A percentile compares a stretch with the other conserved stretches of the same genome.
These are phyloP conservation scores for Alectura lathami DNA, from an alignment of 2,113 vertebrate genomes.

Conservation along the genomic window DNA sequence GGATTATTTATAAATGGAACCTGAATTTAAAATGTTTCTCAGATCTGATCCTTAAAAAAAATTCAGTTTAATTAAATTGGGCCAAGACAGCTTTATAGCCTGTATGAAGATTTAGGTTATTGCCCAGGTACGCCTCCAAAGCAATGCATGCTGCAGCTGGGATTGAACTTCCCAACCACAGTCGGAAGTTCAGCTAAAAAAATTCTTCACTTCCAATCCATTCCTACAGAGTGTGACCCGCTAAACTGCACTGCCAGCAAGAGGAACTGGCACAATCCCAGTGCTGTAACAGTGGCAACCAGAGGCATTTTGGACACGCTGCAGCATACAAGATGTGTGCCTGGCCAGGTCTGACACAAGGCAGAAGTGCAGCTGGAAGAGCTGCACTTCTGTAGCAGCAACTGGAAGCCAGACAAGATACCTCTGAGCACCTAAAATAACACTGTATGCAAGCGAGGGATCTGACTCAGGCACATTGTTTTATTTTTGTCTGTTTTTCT, in stretches of 20 bases:
- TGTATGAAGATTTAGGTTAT: constrained; percentile 33
- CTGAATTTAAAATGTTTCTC: constrained; percentile 61
- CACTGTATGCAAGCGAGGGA: background rate
- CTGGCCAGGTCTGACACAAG: background rate
- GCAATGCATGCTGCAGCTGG: background rate
- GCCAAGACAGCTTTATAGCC: constrained; percentile 18
- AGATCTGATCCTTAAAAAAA: constrained; percentile 20
- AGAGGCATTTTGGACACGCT: background rate
- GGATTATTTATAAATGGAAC: constrained; percentile 49
- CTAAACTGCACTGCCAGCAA: background rate
- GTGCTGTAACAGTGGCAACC: background rate
- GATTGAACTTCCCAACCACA: background rate
- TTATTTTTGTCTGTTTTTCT: background rate
- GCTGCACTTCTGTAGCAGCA: background rate
- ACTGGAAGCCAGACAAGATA: background rate
- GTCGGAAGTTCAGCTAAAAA: background rate
- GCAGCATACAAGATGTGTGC: background rate
- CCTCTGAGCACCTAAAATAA: background rate
- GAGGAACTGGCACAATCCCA: background rate
- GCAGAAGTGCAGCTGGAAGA: background rate
- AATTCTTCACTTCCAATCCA: background rate
- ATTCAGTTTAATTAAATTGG: constrained; percentile 30
- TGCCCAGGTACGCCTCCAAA: background rate
- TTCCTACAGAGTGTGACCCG: background rate
- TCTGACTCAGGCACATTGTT: background rate